phyloP scores from a whole-genome alignment of 2,797 vertebrate species.

The Leptodactylus fallax region DNA sequence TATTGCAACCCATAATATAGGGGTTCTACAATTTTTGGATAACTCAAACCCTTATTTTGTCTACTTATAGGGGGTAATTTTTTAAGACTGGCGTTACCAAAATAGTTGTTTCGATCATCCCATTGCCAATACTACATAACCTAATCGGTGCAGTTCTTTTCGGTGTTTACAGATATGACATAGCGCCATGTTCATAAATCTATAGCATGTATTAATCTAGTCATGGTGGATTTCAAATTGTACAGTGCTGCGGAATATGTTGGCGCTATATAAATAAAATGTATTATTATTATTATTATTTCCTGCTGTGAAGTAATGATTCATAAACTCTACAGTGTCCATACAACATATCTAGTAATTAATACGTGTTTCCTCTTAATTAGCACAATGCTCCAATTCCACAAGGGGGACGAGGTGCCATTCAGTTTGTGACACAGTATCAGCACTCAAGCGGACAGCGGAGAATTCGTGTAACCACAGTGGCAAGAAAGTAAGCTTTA shows the following conservation, averaged over 20 bases:
- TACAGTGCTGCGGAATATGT: no score
- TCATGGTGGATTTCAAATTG: background rate
- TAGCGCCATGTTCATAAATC: background rate
- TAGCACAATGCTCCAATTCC: constrained; percentile 94
- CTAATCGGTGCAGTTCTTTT: no score
- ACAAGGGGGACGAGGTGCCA: constrained; percentile 91
- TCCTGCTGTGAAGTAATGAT: background rate
- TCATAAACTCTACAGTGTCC: background rate
- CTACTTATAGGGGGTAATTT: no score
- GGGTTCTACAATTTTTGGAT: no score
- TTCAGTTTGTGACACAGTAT: constrained; percentile 96
- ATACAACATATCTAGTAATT: background rate
- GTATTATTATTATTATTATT: no score
- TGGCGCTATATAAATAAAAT: no score
- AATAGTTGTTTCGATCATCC: no score
- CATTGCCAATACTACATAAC: no score
- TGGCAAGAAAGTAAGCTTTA: constrained; percentile 89
- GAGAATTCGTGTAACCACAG: constrained; percentile 91
- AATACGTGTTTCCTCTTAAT: background rate
- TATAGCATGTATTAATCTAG: background rate
- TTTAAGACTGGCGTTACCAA: no score
- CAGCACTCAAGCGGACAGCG: constrained; percentile 92
- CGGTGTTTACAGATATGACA: background rate
- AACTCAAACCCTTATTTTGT: no score
- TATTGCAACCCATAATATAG: no score